Evolutionary conservation across 1,140 invertebrate genomes (phyloP).

Genomic region (Maconellicoccus hirsutus): DNA sequence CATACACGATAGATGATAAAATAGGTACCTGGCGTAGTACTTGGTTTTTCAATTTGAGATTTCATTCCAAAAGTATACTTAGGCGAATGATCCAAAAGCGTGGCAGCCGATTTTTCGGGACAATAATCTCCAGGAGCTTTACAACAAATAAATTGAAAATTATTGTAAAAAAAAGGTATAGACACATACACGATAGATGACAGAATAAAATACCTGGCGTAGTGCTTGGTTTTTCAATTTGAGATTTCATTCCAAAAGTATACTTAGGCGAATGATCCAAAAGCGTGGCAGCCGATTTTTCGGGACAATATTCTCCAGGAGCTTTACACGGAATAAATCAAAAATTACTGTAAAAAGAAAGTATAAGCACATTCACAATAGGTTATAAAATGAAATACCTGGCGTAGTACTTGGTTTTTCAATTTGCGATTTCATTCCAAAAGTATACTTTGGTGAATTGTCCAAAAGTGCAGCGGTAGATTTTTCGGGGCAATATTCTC

Average conservation of each 20-base stretch:
- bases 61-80: slow-evolving; percentile 56
- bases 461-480: slow-evolving; percentile 51
- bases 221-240: slow-evolving; percentile 42
- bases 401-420: slow-evolving; percentile 42
- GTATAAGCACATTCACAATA: too few species aligned
- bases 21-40: slow-evolving; percentile 38
- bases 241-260: slow-evolving; percentile 51
- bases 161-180: too few species aligned
- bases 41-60: slow-evolving; percentile 45
- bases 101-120: slow-evolving; percentile 55
- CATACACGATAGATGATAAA: neutral
- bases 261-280: slow-evolving; percentile 54
- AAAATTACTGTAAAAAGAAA: too few species aligned
- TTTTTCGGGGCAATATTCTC: slow-evolving; percentile 64
- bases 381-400: slow-evolving; percentile 34
- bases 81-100: slow-evolving; percentile 50
- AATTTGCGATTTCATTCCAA: slow-evolving; percentile 46
- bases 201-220: slow-evolving; percentile 37
- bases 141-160: neutral
- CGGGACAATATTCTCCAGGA: slow-evolving; percentile 63
- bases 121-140: slow-evolving; percentile 66
- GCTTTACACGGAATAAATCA: slow-evolving; percentile 35
- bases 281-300: slow-evolving; percentile 52
- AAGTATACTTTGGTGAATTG: slow-evolving; percentile 55
- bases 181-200: too few species aligned